phyloP scores from a whole-genome alignment of 2,888 invertebrate species.

The Bombyx huttoni region DNA sequence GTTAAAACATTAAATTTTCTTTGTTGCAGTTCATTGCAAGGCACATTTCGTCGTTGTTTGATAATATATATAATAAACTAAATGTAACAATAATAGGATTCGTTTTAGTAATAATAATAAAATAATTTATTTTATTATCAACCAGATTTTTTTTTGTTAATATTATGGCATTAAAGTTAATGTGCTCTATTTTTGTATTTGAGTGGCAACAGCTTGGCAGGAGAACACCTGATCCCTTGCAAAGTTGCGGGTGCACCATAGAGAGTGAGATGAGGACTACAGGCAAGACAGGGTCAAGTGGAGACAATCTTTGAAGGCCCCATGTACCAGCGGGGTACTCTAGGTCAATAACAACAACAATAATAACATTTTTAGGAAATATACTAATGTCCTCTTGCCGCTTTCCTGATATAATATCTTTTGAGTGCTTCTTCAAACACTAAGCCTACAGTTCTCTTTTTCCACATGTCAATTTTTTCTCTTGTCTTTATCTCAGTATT shows the following conservation, averaged over 20 bases:
- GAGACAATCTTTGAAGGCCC: no score
- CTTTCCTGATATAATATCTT: conserved; percentile 82
- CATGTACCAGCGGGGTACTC: no score
- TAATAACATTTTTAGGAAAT: not conserved
- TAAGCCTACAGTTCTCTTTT: conserved; percentile 86
- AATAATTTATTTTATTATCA: conserved; percentile 1
- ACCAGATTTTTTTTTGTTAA: no score
- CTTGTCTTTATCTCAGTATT: conserved; percentile 19
- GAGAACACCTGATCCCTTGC: no score
- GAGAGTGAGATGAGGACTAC: no score
- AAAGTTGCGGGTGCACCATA: no score
- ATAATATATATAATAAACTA: conserved; percentile 8
- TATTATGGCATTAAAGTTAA: no score
- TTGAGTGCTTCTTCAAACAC: conserved; percentile 82
- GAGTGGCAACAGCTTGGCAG: no score
- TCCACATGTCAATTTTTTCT: conserved; percentile 82
- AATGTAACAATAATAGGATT: conserved; percentile 3
- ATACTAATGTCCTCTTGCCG: conserved; percentile 47
- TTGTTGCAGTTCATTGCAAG: conserved; percentile 72
- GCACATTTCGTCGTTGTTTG: conserved; percentile 60
- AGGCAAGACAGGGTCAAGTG: no score
- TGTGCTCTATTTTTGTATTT: no score
- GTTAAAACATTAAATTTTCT: conserved; percentile 3
- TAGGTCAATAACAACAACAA: no score
- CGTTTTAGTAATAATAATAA: not conserved